Conservation (phyloP, 1,140 invertebrate genomes). For the Drosophila erecta region DNA sequence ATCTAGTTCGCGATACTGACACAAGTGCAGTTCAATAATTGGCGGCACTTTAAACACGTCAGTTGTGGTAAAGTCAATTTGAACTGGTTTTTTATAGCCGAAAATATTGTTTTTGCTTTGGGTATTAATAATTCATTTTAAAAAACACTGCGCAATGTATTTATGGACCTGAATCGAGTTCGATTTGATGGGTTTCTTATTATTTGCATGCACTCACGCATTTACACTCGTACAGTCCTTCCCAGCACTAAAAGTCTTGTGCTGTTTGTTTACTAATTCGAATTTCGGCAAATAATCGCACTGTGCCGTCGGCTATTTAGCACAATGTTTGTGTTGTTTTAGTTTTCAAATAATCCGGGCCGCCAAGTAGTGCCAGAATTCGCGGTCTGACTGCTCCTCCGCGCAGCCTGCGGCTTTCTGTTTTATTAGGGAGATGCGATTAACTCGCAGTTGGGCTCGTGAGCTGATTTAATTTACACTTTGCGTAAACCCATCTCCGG, state of each 20-base stretch:
- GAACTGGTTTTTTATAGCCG: not conserved
- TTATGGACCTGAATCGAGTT: not conserved
- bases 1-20: constrained; percentile 59
- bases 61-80: not conserved
- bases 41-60: not conserved
- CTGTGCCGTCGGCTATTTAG: constrained; percentile 32
- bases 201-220: not conserved
- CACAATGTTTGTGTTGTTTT: constrained; percentile 38
- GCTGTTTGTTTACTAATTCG: constrained; percentile 28
- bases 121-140: not conserved
- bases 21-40: constrained; percentile 12
- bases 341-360: constrained; percentile 43
- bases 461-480: constrained; percentile 49
- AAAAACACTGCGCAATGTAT: not conserved
- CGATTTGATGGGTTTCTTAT: not conserved
- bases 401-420: constrained; percentile 17
- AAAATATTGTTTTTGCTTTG: not conserved
- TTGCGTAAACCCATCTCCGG: constrained; percentile 3
- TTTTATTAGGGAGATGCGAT: constrained; percentile 30
- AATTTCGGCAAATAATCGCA: constrained; percentile 37
- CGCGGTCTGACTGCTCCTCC: constrained; percentile 10
- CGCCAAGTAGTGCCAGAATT: constrained; percentile 26
- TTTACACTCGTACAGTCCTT: not conserved
- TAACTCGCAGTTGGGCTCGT: constrained; percentile 15
- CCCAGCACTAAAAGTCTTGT: too few species aligned